Conservation (phyloP, 2,113 vertebrate genomes). For the Neoarius graeffei region DNA sequence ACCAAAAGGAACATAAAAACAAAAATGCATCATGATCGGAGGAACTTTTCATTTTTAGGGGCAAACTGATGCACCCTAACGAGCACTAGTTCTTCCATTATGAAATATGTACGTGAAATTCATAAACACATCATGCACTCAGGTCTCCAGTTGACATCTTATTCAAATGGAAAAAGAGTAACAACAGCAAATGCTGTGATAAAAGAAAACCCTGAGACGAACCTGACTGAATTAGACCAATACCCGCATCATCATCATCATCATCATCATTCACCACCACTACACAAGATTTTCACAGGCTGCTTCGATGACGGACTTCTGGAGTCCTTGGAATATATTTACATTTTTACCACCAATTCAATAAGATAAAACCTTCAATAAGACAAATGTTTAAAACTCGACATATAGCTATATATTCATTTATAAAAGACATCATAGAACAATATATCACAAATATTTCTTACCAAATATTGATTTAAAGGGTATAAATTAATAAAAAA, state of each 20-base stretch:
- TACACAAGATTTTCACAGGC: slow-evolving; percentile 37
- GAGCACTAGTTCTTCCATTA: not conserved
- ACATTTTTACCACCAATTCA: slow-evolving; percentile 30
- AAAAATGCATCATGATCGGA: too few species aligned
- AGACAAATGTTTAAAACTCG: slow-evolving; percentile 24
- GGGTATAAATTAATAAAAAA: slow-evolving; percentile 44
- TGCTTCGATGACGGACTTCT: slow-evolving; percentile 16
- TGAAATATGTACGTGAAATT: slow-evolving; percentile 37
- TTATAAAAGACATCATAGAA: slow-evolving; percentile 51
- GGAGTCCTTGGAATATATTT: slow-evolving; percentile 37
- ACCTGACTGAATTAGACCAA: slow-evolving; percentile 43
- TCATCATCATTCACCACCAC: slow-evolving; percentile 42
- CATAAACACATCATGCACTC: slow-evolving; percentile 18
- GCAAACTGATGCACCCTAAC: too few species aligned
- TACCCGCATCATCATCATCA: slow-evolving; percentile 46
- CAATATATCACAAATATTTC: slow-evolving; percentile 43
- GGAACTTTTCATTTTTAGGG: too few species aligned
- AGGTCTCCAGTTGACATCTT: slow-evolving; percentile 10
- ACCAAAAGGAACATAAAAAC: too few species aligned
- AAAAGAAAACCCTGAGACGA: slow-evolving; percentile 51
- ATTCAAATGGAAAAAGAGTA: slow-evolving; percentile 7
- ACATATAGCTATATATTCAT: slow-evolving; percentile 33
- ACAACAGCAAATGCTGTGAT: slow-evolving; percentile 8
- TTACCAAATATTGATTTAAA: slow-evolving; percentile 51
- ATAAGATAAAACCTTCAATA: slow-evolving; percentile 34